A percentile compares a stretch with the other conserved stretches of the same genome.
phyloP scores from a whole-genome alignment of 92 coral and sea anemone species.

The Porites lobata region DNA sequence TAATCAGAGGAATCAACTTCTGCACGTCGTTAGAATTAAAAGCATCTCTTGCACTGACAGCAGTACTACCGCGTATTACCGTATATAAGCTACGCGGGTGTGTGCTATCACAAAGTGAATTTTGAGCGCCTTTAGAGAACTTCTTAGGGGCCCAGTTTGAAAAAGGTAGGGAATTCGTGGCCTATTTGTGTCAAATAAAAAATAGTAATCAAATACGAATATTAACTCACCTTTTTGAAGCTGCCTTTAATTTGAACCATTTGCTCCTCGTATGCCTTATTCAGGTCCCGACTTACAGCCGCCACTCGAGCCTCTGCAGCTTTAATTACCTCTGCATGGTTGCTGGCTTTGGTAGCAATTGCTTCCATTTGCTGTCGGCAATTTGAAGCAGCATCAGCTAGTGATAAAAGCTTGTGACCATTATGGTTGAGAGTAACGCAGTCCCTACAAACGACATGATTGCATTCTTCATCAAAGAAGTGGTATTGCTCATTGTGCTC shows the following conservation, averaged over 20 bases:
- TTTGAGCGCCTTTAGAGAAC: too few species aligned
- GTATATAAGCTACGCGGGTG: too few species aligned
- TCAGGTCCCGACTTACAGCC: neutral
- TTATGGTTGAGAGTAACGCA: constrained; percentile 15
- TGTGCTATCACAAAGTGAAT: too few species aligned
- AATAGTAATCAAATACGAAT: neutral
- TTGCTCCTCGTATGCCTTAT: neutral
- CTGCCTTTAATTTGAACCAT: neutral
- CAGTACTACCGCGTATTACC: too few species aligned
- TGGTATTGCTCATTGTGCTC: constrained; percentile 18
- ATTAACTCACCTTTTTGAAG: neutral
- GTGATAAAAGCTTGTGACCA: constrained; percentile 14
- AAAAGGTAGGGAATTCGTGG: too few species aligned
- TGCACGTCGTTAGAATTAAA: too few species aligned
- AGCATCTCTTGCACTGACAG: too few species aligned
- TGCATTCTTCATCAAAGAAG: constrained; percentile 15
- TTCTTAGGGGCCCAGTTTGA: too few species aligned
- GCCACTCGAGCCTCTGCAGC: neutral
- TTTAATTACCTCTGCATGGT: neutral
- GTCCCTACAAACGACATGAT: constrained; percentile 10
- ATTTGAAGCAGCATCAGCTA: constrained; percentile 21
- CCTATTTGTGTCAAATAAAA: too few species aligned
- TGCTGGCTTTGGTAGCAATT: neutral
- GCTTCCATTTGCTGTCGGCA: constrained; percentile 22
- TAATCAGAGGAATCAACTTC: too few species aligned